Percentiles rank a stretch among this genome's conserved stretches.
phyloP scores from a whole-genome alignment of 2,113 vertebrate species.

The Oreocharis arfaki region DNA sequence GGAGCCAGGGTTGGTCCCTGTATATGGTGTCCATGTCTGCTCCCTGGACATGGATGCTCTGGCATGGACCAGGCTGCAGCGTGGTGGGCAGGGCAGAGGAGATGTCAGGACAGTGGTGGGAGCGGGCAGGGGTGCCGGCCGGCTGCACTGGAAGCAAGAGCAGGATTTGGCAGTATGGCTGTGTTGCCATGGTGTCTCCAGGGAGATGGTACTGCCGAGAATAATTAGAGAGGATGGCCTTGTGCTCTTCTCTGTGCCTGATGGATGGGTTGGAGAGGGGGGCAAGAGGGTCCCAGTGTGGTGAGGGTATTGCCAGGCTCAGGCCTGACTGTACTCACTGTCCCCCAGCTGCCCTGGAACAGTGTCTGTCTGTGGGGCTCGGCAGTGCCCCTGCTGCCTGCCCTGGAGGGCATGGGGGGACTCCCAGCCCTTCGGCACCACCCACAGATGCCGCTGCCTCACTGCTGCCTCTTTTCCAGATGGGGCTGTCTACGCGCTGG shows the following conservation, averaged over 20 bases:
- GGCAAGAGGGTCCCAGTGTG: accelerated
- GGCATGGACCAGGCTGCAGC: background rate
- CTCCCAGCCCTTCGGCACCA: accelerated
- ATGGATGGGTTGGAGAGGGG: background rate
- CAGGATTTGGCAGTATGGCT: constrained; percentile 67
- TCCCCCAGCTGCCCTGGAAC: background rate
- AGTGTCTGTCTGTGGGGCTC: accelerated
- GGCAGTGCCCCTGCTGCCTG: accelerated
- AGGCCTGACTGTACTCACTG: background rate
- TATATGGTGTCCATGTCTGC: background rate
- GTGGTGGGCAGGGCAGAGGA: background rate
- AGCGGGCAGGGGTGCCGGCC: background rate
- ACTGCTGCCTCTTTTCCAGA: constrained; percentile 72
- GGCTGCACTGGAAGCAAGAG: background rate
- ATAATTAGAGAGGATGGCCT: constrained; percentile 82
- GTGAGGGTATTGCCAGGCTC: background rate
- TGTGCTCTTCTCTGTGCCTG: constrained; percentile 33
- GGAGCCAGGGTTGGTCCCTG: background rate
- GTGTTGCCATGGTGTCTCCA: constrained; percentile 92
- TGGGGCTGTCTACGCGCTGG: constrained; percentile 86
- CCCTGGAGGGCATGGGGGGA: background rate
- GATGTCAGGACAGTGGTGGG: background rate
- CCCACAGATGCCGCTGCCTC: background rate
- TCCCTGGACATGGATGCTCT: background rate
- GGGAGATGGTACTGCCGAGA: constrained; percentile 78